phyloP scores from a whole-genome alignment of 1,140 invertebrate species.

The Octopus bimaculoides region DNA sequence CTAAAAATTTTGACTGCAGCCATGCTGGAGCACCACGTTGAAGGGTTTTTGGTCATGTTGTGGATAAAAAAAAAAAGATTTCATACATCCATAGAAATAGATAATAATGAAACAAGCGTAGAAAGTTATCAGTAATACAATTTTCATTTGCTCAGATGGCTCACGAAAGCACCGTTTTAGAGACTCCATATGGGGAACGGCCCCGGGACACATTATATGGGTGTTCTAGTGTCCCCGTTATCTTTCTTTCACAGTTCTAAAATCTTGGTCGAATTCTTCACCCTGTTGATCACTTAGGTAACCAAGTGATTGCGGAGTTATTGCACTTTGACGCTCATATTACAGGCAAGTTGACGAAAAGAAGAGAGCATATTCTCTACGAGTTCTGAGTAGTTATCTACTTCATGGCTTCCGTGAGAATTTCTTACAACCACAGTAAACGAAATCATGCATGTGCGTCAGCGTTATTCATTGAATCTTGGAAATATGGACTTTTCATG shows the following conservation, averaged over 20 bases:
- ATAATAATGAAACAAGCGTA: too few relatives aligned
- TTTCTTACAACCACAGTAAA: not conserved
- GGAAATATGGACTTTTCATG: not conserved
- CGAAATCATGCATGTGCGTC: not conserved
- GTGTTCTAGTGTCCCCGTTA: not conserved
- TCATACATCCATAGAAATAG: too few relatives aligned
- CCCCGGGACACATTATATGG: not conserved
- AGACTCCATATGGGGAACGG: not conserved
- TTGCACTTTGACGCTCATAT: too few relatives aligned
- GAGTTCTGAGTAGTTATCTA: not conserved
- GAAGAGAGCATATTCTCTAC: not conserved
- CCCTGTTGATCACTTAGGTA: not conserved
- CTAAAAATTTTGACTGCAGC: too few relatives aligned
- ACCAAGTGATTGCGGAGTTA: not conserved
- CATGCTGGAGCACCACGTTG: too few relatives aligned
- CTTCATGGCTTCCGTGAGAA: not conserved
- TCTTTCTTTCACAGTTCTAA: not conserved
- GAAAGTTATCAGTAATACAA: too few relatives aligned
- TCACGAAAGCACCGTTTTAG: not conserved
- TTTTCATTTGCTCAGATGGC: too few relatives aligned
- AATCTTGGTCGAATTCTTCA: not conserved
- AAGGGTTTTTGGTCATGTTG: not conserved
- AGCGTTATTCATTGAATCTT: not conserved
- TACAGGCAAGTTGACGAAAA: too few relatives aligned
- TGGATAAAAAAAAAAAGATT: not conserved